phyloP scores from a whole-genome alignment of 2,113 vertebrate genomes.

The Bubo blakistoni region DNA sequence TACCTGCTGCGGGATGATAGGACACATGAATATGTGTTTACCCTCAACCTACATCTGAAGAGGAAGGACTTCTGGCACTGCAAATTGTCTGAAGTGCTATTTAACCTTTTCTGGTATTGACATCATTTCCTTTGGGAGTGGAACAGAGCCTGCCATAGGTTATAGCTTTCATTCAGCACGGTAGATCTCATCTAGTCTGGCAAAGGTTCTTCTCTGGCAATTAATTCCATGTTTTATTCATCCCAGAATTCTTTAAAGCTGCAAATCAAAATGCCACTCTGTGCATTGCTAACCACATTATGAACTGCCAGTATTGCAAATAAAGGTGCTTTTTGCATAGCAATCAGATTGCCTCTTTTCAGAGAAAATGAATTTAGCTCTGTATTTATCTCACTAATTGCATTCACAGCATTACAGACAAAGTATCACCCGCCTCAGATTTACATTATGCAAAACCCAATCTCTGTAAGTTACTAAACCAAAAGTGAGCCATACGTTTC shows the following conservation, averaged over 20 bases:
- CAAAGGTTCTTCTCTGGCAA: slow-evolving; percentile 61
- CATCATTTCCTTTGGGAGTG: slow-evolving; percentile 51
- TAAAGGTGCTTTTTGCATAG: slow-evolving; percentile 68
- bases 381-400: slow-evolving; percentile 69
- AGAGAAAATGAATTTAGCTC: slow-evolving; percentile 67
- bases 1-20: background rate
- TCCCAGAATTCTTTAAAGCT: slow-evolving; percentile 70
- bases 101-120: slow-evolving; percentile 49
- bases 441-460: slow-evolving; percentile 67
- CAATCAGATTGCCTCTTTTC: slow-evolving; percentile 66
- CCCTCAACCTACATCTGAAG: background rate
- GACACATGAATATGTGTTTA: background rate
- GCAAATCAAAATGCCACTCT: slow-evolving; percentile 71
- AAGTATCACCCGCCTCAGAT: slow-evolving; percentile 48
- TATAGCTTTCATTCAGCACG: slow-evolving; percentile 39
- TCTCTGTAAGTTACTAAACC: slow-evolving; percentile 57
- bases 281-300: slow-evolving; percentile 67
- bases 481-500: slow-evolving; percentile 18
- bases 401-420: slow-evolving; percentile 50
- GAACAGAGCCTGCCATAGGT: slow-evolving; percentile 15
- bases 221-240: slow-evolving; percentile 81
- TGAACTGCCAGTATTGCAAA: slow-evolving; percentile 38
- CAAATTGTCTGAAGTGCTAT: slow-evolving; percentile 37
- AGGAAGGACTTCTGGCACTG: background rate
- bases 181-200: slow-evolving; percentile 44